phyloP scores from a whole-genome alignment of 2,113 vertebrate species.

The Hystrix brachyura region DNA sequence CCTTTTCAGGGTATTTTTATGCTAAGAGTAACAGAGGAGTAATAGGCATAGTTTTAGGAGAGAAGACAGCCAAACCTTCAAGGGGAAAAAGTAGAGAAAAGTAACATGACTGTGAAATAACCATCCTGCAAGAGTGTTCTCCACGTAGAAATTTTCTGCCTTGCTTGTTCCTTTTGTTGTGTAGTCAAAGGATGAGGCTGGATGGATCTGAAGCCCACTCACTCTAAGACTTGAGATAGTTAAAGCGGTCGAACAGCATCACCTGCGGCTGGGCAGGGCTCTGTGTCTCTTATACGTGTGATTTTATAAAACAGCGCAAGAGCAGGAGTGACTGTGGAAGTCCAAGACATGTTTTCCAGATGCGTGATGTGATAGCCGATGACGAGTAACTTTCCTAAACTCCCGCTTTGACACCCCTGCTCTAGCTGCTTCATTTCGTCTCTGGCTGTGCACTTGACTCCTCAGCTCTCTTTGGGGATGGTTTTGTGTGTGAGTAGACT shows the following conservation, averaged over 20 bases:
- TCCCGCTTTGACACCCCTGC: not conserved
- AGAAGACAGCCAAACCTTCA: not conserved
- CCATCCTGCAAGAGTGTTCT: not conserved
- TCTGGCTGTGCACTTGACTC: not conserved
- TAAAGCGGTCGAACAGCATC: not conserved
- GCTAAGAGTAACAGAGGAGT: not conserved
- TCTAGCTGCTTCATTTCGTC: not conserved
- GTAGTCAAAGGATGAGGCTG: not conserved
- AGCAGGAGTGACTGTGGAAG: not conserved
- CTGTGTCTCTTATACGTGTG: not conserved
- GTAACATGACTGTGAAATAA: too few species aligned
- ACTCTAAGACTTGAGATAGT: not conserved
- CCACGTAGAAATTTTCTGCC: not conserved
- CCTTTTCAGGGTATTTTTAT: not conserved
- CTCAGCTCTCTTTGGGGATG: not conserved
- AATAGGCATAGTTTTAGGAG: not conserved
- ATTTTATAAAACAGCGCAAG: not conserved
- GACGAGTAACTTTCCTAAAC: not conserved
- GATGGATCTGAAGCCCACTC: not conserved
- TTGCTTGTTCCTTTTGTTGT: too few species aligned
- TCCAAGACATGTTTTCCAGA: not conserved
- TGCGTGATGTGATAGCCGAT: not conserved
- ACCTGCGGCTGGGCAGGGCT: too few species aligned
- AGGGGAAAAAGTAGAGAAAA: not conserved
- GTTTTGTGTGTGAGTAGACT: not conserved